These are phyloP conservation scores for Margarornis squamiger DNA, from an alignment of 2,797 vertebrate species.

Conservation along the genomic window DNA sequence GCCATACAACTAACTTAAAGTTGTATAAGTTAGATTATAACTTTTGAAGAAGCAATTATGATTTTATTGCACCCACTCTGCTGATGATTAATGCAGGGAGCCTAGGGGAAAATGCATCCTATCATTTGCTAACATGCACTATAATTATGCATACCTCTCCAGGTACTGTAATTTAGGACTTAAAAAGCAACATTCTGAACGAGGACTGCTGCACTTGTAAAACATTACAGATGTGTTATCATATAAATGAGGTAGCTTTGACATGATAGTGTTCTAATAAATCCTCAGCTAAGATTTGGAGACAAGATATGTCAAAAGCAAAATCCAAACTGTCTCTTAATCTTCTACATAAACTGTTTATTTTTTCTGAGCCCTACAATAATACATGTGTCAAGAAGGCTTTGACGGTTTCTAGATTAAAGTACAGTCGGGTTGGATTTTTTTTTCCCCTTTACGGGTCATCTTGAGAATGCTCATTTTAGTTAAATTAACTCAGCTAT, in stretches of 20 bases:
- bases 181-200: conserved; percentile 82
- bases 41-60: conserved; percentile 85
- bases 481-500: conserved; percentile 78
- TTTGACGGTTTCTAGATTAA: conserved; percentile 81
- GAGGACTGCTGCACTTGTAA: conserved; percentile 80
- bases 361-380: conserved; percentile 83
- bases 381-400: conserved; percentile 78
- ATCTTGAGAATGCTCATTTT: conserved; percentile 77
- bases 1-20: conserved; percentile 73
- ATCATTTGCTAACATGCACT: conserved; percentile 82
- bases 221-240: conserved; percentile 86
- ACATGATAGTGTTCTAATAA: conserved; percentile 81
- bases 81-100: conserved; percentile 84
- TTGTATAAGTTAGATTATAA: conserved; percentile 79
- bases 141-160: conserved; percentile 85
- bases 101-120: conserved; percentile 79
- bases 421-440: conserved; percentile 60
- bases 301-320: conserved; percentile 84
- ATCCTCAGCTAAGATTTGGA: conserved; percentile 81
- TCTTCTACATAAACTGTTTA: conserved; percentile 85
- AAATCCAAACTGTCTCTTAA: conserved; percentile 82
- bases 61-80: conserved; percentile 83
- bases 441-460: conserved; percentile 60
- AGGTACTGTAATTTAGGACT: conserved; percentile 85
- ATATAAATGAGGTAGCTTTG: conserved; percentile 84